These are phyloP conservation scores for Orientallactaga sibirica DNA, from an alignment of 2,797 vertebrate species.

Conservation along the genomic window DNA sequence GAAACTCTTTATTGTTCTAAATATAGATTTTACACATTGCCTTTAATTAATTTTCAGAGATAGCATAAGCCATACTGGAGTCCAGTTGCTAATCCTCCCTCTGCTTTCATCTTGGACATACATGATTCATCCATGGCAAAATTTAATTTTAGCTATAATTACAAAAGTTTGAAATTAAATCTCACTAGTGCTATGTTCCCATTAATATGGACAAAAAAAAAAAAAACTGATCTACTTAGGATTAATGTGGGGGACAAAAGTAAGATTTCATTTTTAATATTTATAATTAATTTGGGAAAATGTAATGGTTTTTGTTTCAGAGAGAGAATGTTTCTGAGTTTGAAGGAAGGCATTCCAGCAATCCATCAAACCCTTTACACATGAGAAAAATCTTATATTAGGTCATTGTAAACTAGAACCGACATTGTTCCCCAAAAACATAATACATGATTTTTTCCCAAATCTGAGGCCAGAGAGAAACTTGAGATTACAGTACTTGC, in stretches of 20 bases:
- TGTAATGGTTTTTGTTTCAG: constrained; percentile 89
- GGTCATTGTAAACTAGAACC: constrained; percentile 78
- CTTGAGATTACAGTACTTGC: background rate
- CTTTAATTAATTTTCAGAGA: constrained; percentile 90
- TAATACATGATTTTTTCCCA: constrained; percentile 68
- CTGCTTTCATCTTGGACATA: constrained; percentile 89
- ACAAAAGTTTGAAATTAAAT: constrained; percentile 92
- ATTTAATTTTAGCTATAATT: constrained; percentile 92
- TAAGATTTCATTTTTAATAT: constrained; percentile 91
- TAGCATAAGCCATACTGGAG: constrained; percentile 88
- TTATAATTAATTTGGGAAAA: constrained; percentile 90
- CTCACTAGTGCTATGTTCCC: constrained; percentile 88
- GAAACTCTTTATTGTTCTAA: constrained; percentile 83
- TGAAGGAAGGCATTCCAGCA: constrained; percentile 80
- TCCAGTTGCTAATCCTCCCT: constrained; percentile 88
- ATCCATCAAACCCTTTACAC: constrained; percentile 75
- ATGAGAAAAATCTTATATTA: constrained; percentile 82
- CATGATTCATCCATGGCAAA: constrained; percentile 89
- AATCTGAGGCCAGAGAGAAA: constrained; percentile 51
- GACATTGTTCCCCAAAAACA: constrained; percentile 74
- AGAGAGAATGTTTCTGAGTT: constrained; percentile 77
- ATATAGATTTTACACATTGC: constrained; percentile 87
- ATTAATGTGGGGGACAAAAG: constrained; percentile 90
- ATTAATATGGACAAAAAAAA: constrained; percentile 88
- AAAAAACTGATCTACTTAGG: constrained; percentile 87